Percentiles rank a stretch among this genome's conserved stretches.
These are phyloP conservation scores for crab-eating macaque (Macaca fascicularis) DNA, from an alignment of 2,113 vertebrate genomes.

Conservation along the genomic window DNA sequence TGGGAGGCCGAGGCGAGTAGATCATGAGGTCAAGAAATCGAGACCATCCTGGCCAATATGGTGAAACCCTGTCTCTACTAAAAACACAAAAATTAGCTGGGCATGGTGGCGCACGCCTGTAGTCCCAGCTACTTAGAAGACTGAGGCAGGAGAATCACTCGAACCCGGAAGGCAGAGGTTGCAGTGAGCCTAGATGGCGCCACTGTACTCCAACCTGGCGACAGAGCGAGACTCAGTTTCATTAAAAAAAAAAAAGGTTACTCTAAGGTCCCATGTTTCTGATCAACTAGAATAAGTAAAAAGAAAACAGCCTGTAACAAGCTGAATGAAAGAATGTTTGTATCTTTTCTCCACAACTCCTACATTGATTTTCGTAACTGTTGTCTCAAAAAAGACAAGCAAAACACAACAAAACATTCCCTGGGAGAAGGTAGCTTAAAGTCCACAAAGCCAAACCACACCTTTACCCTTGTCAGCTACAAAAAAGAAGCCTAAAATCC, in stretches of 20 bases:
- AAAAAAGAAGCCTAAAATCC: neutral
- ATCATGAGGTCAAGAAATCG: no score
- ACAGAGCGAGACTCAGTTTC: no score
- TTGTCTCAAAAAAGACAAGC: neutral
- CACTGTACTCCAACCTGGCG: no score
- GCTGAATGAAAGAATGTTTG: neutral
- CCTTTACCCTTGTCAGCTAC: neutral
- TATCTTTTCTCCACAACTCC: neutral
- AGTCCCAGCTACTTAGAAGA: no score
- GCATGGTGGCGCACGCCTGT: no score
- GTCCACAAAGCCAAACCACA: neutral
- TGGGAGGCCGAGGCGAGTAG: no score
- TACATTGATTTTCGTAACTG: neutral
- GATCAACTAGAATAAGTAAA: neutral
- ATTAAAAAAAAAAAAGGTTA: neutral
- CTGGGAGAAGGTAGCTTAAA: neutral
- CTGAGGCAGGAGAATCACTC: no score
- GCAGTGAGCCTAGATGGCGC: no score
- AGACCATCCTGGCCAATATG: no score
- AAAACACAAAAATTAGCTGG: no score
- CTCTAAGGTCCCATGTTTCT: neutral
- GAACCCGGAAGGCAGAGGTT: no score
- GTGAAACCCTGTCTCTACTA: no score
- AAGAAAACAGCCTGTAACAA: neutral
- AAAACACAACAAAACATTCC: neutral